Evolutionary conservation across 2,797 vertebrate genomes (phyloP).

Genomic region (Hirundo rustica): DNA sequence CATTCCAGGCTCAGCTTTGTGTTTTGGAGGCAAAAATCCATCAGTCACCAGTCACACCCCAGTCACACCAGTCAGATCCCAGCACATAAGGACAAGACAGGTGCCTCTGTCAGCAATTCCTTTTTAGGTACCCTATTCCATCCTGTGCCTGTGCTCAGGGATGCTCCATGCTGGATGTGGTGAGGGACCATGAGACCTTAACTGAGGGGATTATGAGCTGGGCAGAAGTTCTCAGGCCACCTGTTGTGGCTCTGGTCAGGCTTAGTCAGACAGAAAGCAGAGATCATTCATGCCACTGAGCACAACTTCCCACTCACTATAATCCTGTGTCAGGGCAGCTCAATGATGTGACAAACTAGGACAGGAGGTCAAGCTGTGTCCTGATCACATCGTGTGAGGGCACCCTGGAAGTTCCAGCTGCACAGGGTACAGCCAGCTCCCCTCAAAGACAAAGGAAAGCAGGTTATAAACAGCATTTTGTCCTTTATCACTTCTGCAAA

Average conservation of each 20-base stretch:
- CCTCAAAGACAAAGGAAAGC: not conserved
- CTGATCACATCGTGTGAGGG: not conserved
- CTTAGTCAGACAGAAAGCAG: not conserved
- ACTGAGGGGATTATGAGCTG: not conserved
- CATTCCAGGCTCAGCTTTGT: not conserved
- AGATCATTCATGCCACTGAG: not conserved
- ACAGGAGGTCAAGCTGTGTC: not conserved
- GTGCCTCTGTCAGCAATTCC: not conserved
- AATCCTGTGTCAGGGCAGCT: not conserved
- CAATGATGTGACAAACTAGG: not conserved
- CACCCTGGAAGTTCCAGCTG: not conserved
- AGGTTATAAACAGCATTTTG: not conserved
- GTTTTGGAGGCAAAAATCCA: not conserved
- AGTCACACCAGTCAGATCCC: not conserved
- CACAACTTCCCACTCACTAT: not conserved
- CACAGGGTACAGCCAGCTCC: not conserved
- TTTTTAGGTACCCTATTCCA: not conserved
- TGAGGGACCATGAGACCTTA: not conserved
- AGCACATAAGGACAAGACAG: accelerated
- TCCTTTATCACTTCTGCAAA: not conserved
- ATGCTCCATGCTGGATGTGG: not conserved
- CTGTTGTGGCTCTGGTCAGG: not conserved
- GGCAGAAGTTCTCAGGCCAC: not conserved
- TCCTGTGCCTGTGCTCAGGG: not conserved
- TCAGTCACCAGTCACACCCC: not conserved